Evolutionary conservation across 2,113 vertebrate species (phyloP), one percentile per base, ranked within the genome.

Genomic region (Melanerpes aurifrons): DNA sequence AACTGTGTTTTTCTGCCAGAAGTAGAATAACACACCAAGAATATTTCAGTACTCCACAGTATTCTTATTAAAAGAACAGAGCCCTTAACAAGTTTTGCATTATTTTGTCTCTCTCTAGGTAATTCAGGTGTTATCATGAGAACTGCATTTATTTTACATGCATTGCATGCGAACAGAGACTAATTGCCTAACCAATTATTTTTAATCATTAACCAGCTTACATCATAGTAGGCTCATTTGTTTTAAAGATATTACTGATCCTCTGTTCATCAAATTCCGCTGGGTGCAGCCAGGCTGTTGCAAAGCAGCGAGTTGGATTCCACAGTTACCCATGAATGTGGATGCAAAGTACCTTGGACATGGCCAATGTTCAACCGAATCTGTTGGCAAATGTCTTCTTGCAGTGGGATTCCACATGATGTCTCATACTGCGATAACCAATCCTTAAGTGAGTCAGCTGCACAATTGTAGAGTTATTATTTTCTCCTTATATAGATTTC

Each of bases 51-150:
- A 79, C 64, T 88, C 37, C 21, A 63, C 50, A 91, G 37, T 16
- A 87, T 81, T 94, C 85, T 95, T 93, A 96, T 91, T 95, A 96
- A 96, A 97, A 91, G 54, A 94, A 67, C 74, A 93, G 54, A 92
- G 14, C 56, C 57, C 57, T 94, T 90, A 95, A 91, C 35, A 94
- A 61, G 70, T 61, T 89, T 92, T 92, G 67, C 62, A 37, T 78
- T 92, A 64, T 77, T 97, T 95, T 91, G 64, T 89, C 57, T 82
- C 71, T 95, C 29, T 93, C 63, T 91, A 75, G 56, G 25, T 94
- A 94, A 95, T 86, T 95, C 63, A 93, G 48, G 85, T 96, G 67
- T 91, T 96, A 87, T 47, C 69, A 93, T 70, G 77, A 93, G 72
- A 89, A 62, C 37, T 62, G 17, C 25, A 45, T 95, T 31, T 81